phyloP scores from a whole-genome alignment of 1,140 invertebrate species.

The Hetaerina americana region DNA sequence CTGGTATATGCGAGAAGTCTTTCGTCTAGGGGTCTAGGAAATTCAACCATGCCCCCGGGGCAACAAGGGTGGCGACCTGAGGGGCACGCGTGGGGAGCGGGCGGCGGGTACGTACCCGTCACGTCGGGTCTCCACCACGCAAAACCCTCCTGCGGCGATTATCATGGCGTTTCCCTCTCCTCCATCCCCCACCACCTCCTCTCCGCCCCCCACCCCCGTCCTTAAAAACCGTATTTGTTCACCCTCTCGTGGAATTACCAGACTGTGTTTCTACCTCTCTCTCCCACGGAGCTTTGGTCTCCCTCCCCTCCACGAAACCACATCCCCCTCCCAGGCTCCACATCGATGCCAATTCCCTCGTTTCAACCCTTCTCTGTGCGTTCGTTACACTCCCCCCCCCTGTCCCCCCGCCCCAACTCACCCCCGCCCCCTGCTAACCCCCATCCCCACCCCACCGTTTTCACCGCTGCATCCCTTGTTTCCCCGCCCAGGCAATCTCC shows the following conservation, averaged over 20 bases:
- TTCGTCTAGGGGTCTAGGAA: no score
- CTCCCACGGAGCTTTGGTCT: background rate
- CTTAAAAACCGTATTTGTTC: background rate
- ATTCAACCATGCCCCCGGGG: no score
- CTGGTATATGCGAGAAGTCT: no score
- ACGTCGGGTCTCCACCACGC: no score
- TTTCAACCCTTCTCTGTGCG: no score
- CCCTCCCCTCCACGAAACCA: background rate
- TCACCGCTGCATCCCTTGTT: no score
- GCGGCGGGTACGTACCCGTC: no score
- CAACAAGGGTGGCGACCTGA: no score
- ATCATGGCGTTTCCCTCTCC: background rate
- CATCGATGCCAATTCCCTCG: background rate
- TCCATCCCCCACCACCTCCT: background rate
- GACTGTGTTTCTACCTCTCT: background rate
- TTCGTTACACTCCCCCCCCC: no score
- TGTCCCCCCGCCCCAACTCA: background rate
- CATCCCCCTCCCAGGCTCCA: background rate
- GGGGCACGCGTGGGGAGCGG: no score
- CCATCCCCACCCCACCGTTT: no score
- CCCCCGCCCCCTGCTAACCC: background rate
- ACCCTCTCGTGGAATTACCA: background rate
- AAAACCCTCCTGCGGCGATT: no score
- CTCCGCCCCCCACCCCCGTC: background rate
- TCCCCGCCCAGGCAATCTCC: background rate